phyloP scores from a whole-genome alignment of 2,113 vertebrate species.

The Egretta garzetta region DNA sequence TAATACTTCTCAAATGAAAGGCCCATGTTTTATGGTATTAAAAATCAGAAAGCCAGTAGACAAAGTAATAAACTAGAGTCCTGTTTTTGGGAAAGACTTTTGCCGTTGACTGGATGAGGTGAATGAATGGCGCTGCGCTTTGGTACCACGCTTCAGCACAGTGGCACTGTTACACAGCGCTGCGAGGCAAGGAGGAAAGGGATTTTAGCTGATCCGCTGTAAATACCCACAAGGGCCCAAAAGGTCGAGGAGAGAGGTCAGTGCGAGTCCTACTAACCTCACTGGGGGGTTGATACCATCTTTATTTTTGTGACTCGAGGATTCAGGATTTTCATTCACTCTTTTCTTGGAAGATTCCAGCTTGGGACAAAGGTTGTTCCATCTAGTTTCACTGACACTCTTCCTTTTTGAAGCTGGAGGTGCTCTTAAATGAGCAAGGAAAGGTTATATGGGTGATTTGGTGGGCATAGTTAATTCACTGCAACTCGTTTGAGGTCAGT shows the following conservation, averaged over 20 bases:
- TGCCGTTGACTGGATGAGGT: no score
- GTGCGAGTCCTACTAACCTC: neutral
- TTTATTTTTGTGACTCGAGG: neutral
- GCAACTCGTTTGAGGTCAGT: neutral
- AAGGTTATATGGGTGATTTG: neutral
- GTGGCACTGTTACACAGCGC: neutral
- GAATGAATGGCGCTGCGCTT: neutral
- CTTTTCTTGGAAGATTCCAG: neutral
- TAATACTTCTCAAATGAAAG: neutral
- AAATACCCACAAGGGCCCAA: neutral
- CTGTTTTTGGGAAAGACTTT: neutral
- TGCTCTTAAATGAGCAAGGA: neutral
- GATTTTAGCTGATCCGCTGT: neutral
- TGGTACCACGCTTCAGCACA: neutral
- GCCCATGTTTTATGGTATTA: neutral
- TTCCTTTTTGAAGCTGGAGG: neutral
- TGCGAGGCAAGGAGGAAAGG: neutral
- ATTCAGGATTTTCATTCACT: neutral
- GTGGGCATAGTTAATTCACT: neutral
- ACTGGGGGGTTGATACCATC: rapidly evolving
- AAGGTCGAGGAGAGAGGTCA: neutral
- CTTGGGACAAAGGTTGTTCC: neutral
- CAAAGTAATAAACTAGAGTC: neutral
- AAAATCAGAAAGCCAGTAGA: neutral
- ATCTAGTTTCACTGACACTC: neutral